Base-by-base conservation (phyloP, 2,888 invertebrate genomes). In the Mythimna lalbum region DNA sequence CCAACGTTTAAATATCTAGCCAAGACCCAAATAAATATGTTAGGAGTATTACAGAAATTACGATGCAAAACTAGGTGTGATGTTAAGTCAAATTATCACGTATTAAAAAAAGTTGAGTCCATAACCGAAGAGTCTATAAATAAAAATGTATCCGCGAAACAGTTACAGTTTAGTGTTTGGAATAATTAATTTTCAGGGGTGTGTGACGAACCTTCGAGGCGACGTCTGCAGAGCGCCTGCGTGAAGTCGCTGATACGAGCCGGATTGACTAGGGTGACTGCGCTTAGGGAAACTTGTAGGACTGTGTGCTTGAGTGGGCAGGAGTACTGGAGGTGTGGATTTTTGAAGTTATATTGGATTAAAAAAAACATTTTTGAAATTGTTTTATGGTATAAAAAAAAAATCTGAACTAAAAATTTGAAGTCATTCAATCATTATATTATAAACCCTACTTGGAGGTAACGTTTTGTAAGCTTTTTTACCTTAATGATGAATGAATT, bases 171-270 rank as follows among this genome's bases (percentile, higher is more conserved):
- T 80, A 76, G 70, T 85, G 78, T 81, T 78, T 72, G 73, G 69
- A 84, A 93, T 94, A 94, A 94, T 94, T 94, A 94, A 94, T 93
- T 93, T 93, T 90, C 90, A 86, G 91, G 93, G 92, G 92, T 92
- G 92, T 93, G 93, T 92, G 89, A 90, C 88, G 91, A 90, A 90
- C 87, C 90, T 90, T 87, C 83, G 89, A 89, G 81, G 90, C 88
- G 86, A 84, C 83, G 86, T 85, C 75, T 87, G 83, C 63, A 80
- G 27, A 80, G 90, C 94, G 95, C 95, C 93, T 93, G 95, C 95
- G 95, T 85, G 69, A 73, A 63, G 69, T 66, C 68, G 83, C 76
- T 85, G 87, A 88, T 85, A 86, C 88, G 82, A 90, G 90, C 90
- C 89, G 91, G 90, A 91, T 90, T 89, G 88, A 84, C 88, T 92